Percentiles rank a stretch among this genome's conserved stretches.
Conservation (phyloP, 2,797 vertebrate genomes). For the Cetoscarus ocellatus region DNA sequence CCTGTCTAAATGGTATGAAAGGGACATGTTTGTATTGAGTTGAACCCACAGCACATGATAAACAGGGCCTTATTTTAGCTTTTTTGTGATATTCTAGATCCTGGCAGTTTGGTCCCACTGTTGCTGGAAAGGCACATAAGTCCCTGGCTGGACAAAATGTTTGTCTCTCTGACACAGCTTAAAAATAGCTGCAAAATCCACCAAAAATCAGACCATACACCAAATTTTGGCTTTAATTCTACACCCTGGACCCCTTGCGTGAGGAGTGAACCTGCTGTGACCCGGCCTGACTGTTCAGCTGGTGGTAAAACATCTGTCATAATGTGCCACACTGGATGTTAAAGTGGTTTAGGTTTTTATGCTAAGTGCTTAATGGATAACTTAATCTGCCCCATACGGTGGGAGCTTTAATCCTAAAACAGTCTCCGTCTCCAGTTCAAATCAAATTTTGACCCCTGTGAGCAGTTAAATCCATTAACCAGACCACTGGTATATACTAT, state of each 20-base stretch:
- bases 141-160: background rate
- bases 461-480: background rate
- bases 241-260: background rate
- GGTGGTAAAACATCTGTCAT: constrained; percentile 16
- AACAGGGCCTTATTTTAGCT: background rate
- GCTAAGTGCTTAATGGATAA: constrained; percentile 17
- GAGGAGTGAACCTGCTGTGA: background rate
- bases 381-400: constrained; percentile 37
- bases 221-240: constrained; percentile 24
- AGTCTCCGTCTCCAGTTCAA: constrained; percentile 1
- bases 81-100: background rate
- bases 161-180: constrained; percentile 34
- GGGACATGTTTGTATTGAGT: constrained; percentile 14
- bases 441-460: constrained; percentile 3
- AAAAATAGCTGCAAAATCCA: constrained; percentile 42
- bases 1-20: background rate
- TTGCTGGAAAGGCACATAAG: background rate
- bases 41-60: background rate
- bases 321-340: background rate
- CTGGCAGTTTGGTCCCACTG: background rate
- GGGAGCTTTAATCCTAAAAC: constrained; percentile 33
- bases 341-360: background rate
- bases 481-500: background rate
- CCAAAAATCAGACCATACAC: constrained; percentile 52
- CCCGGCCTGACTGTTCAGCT: constrained; percentile 10